Evolutionary conservation across 2,113 vertebrate species (phyloP), one percentile per base, ranked within the genome.

Genomic region (Lepidothrix coronata): DNA sequence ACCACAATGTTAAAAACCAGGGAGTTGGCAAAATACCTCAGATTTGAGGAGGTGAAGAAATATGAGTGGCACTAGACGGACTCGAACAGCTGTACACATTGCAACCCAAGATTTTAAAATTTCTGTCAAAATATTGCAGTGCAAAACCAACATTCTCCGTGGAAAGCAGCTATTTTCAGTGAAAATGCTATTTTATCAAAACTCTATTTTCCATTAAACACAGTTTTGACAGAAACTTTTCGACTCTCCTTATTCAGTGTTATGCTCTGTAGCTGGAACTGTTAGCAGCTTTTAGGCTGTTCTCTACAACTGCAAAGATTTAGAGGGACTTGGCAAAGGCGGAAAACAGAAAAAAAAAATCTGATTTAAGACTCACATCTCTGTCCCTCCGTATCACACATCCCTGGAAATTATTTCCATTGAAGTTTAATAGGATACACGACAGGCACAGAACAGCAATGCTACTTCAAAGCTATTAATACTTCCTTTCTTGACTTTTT

Each of bases 51-150:
- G 95, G 94, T 95, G 89, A 93, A 95, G 90, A 94, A 96, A 93
- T 73, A 52, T 51, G 74, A 94, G 82, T 91, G 88, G 87, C 95
- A 95, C 77, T 82, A 83, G 88, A 95, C 1, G 91, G 93, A 97
- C 95, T 96, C 44, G 90, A 93, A 97, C 94, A 96, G 94, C 95
- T 96, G 93, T 93, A 95, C 63, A 12, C 28, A 91, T 35, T 95
- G 83, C 96, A 95, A 68, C 88, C 93, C 92, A 96, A 95, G 92
- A 95, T 92, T 92, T 93, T 20, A 95, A 71, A 88, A 35, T 70
- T 88, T 95, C 94, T 96, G 95, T 94, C 96, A 95, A 92, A 97
- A 96, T 96, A 96, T 94, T 97, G 86, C 90, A 66, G 37, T 90
- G 92, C 75, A 88, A 91, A 94, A 77, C 46, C 39, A 91, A 67